Evolutionary conservation across 1,140 invertebrate genomes (phyloP).

Genomic region (Brachionus asplanchnoidis): DNA sequence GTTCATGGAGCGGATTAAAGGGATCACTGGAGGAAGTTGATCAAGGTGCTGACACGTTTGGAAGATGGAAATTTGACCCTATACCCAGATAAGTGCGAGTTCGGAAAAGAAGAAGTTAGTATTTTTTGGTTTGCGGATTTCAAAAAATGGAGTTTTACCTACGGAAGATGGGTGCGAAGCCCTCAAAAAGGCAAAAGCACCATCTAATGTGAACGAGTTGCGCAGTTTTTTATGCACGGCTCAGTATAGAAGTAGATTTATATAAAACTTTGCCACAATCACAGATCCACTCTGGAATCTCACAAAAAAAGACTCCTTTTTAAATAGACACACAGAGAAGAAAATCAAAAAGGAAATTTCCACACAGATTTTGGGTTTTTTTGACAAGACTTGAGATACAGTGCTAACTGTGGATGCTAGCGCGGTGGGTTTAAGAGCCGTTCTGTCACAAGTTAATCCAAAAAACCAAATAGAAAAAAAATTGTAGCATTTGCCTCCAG

Average conservation of each 20-base stretch:
- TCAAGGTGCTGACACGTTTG: not conserved
- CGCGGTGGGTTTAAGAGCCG: constrained; percentile 55
- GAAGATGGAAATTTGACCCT: not conserved
- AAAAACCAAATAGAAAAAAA: not conserved
- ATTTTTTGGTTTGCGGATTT: not conserved
- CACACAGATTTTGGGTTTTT: not conserved
- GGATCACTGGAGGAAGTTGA: not conserved
- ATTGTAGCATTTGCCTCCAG: constrained; percentile 47
- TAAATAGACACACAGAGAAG: not conserved
- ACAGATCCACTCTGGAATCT: not conserved
- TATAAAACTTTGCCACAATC: not conserved
- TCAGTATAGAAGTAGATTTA: not conserved
- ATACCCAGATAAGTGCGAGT: not conserved
- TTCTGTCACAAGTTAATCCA: constrained; percentile 52
- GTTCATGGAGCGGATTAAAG: not conserved
- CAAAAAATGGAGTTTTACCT: not conserved
- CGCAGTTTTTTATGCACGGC: not conserved
- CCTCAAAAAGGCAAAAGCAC: not conserved
- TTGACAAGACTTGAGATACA: not conserved
- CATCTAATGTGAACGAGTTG: not conserved
- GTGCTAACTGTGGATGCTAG: constrained; percentile 45
- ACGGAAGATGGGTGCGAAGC: not conserved
- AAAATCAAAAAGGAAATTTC: not conserved
- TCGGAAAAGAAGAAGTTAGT: not conserved
- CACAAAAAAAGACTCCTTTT: not conserved